Percentiles rank a stretch among this genome's conserved stretches.
These are phyloP conservation scores for Acyrthosiphon pisum DNA, from an alignment of 1,140 invertebrate genomes.

Conservation along the genomic window DNA sequence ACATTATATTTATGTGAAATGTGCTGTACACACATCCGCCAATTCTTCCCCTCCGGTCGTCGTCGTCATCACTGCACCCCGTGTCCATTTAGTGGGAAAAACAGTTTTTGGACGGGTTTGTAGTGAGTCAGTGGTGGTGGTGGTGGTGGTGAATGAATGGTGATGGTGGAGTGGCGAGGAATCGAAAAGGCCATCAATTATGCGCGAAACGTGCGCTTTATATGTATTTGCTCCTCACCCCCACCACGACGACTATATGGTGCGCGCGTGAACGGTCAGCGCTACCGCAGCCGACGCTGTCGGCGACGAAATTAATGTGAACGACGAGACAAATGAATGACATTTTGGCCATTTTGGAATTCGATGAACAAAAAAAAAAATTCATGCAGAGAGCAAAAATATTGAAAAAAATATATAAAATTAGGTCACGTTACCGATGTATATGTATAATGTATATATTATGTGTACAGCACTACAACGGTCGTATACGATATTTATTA, in stretches of 20 bases:
- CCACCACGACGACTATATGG: background rate
- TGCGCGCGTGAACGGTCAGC: background rate
- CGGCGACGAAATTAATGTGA: conserved; percentile 36
- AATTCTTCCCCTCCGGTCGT: background rate
- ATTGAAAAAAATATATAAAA: background rate
- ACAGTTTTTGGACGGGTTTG: background rate
- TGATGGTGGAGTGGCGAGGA: background rate
- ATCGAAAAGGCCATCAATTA: conserved; percentile 47
- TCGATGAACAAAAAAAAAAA: background rate
- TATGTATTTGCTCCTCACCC: background rate
- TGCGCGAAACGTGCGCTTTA: conserved; percentile 19
- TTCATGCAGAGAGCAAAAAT: background rate
- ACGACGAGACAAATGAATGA: conserved; percentile 41
- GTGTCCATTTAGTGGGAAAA: background rate
- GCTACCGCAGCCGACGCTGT: background rate
- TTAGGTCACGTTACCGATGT: background rate
- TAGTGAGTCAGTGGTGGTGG: no score
- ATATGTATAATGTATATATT: background rate
- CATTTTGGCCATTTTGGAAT: conserved; percentile 19
- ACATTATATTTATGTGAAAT: conserved; percentile 43
- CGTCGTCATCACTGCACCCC: background rate
- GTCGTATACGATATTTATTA: conserved; percentile 18
- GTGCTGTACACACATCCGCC: background rate
- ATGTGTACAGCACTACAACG: background rate
- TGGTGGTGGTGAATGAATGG: no score